Percentiles rank a stretch among this genome's conserved stretches.
Conservation (phyloP, 2,888 invertebrate genomes). For the Pecten maximus region DNA sequence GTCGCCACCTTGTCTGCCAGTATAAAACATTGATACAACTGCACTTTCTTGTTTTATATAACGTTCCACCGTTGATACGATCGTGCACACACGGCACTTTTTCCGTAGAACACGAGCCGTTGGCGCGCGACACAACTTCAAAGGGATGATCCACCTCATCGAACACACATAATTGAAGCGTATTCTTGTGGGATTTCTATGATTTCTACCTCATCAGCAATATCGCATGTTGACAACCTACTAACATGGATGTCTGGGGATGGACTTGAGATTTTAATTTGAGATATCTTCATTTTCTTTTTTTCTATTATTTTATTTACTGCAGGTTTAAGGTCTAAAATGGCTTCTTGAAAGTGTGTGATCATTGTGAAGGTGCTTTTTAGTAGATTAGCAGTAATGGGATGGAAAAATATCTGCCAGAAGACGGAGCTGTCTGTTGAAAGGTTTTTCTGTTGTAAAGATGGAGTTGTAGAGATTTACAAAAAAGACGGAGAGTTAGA, state of each 20-base stretch:
- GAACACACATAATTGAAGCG: constrained; percentile 35
- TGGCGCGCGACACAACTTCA: constrained; percentile 29
- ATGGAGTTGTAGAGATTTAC: too few species aligned
- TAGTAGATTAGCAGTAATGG: not conserved
- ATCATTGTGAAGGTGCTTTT: not conserved
- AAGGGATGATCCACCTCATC: constrained; percentile 30
- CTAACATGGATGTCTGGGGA: not conserved
- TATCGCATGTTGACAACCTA: constrained; percentile 20
- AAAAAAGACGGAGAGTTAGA: too few species aligned
- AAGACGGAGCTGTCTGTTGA: too few species aligned
- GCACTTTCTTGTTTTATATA: constrained; percentile 16
- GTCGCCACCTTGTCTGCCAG: not conserved
- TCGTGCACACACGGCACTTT: constrained; percentile 32
- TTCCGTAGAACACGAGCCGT: not conserved
- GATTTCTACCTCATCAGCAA: constrained; percentile 10
- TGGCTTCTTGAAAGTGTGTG: not conserved
- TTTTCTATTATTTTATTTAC: not conserved
- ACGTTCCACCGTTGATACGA: not conserved
- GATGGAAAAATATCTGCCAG: too few species aligned
- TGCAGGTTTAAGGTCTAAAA: not conserved
- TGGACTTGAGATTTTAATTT: constrained; percentile 30
- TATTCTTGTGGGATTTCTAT: constrained; percentile 26
- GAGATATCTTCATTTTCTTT: not conserved
- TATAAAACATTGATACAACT: not conserved
- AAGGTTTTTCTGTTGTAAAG: too few species aligned